Base-by-base conservation (phyloP, 2,888 invertebrate genomes). In the Trissolcus japonicus region DNA sequence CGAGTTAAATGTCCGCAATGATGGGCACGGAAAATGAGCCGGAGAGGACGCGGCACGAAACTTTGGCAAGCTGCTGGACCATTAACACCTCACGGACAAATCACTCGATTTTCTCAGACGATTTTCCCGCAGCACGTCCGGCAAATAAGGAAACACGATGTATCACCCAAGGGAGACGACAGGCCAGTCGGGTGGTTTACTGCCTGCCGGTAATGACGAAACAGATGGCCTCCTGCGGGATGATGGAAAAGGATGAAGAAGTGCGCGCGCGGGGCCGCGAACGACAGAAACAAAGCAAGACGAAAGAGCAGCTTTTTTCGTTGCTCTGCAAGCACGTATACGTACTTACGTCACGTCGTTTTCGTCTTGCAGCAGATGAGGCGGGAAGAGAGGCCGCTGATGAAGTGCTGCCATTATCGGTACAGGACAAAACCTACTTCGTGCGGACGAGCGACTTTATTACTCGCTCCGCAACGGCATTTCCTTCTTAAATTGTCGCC, bases 131-230 rank as follows among this genome's bases (percentile, higher is more conserved):
- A 85, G 86, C 87, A 86, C 87, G 87, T 88, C 84, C 86, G 82
- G 82, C 87, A 88, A 88, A 88, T 88, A 88, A 88, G 88, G 86
- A 88, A 88, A 87, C 85, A 86, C 88, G 86, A 88, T 88, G 88
- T 88, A 88, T 88, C 86, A 88, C 88, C 88, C 88, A 85, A 80
- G 88, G 88, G 88, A 87, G 83, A 83, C 83, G 86, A 86, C 85
- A 83, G 80, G 69, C 60, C 73, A 80, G 80, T 75, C 79, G 81
- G 86, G 86, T 87, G 86, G 84, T 88, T 88, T 88, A 88, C 86
- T 87, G 86, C 86, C 83, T 76, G 84, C 82, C 84, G 84, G 88
- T 89, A 89, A 89, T 89, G 88, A 89, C 87, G 88, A 89, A 88
- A 88, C 88, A 88, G 88, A 88, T 88, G 88, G 88, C 83, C 86